Conservation (phyloP, 2,888 invertebrate species). For the Sicus ferrugineus region DNA sequence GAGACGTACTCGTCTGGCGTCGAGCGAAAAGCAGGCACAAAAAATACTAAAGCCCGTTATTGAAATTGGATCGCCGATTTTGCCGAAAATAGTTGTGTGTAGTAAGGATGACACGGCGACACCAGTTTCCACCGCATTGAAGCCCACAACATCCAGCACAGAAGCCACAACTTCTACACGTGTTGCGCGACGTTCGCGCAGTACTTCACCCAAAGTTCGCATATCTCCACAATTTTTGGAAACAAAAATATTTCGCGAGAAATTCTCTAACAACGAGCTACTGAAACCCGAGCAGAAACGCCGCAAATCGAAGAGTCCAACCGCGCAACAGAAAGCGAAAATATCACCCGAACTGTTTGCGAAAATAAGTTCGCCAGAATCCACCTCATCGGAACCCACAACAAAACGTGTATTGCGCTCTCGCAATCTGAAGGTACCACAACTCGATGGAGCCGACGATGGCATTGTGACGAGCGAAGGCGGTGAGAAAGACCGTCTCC, state of each 20-base stretch:
- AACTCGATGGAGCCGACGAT: slow-evolving; percentile 69
- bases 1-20: slow-evolving; percentile 47
- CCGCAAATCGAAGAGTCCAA: slow-evolving; percentile 39
- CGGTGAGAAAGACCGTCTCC: slow-evolving; percentile 23
- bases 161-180: slow-evolving; percentile 37
- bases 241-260: slow-evolving; percentile 42
- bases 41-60: slow-evolving; percentile 33
- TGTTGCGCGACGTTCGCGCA: slow-evolving; percentile 48
- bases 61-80: slow-evolving; percentile 46
- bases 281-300: slow-evolving; percentile 63
- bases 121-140: slow-evolving; percentile 37
- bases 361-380: not conserved
- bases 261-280: slow-evolving; percentile 57
- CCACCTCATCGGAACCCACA: slow-evolving; percentile 38
- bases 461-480: slow-evolving; percentile 40
- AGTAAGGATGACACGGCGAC: slow-evolving; percentile 27
- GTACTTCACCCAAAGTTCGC: slow-evolving; percentile 54
- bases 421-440: slow-evolving; percentile 61
- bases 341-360: slow-evolving; percentile 45
- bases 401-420: slow-evolving; percentile 63
- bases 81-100: slow-evolving; percentile 51
- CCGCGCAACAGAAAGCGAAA: slow-evolving; percentile 36
- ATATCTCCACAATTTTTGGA: slow-evolving; percentile 53
- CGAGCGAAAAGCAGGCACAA: slow-evolving; percentile 26
- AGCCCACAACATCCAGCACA: not conserved